phyloP scores from a whole-genome alignment of 2,113 vertebrate species.

The Phylloscopus whistleri region DNA sequence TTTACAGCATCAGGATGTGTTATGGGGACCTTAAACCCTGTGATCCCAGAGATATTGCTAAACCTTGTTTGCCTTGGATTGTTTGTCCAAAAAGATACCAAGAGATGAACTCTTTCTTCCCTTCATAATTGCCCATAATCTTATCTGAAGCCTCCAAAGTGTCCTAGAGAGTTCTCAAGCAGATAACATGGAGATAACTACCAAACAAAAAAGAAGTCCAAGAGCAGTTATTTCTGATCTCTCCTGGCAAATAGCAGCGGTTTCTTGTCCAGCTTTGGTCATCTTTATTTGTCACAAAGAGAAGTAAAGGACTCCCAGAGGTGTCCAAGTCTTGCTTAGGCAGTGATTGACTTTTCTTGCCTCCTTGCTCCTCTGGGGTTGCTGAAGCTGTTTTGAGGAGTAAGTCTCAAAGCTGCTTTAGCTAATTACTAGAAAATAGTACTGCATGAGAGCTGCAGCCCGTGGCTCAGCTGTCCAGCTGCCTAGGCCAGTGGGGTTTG shows the following conservation, averaged over 20 bases:
- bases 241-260: not conserved
- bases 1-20: not conserved
- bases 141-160: not conserved
- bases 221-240: not conserved
- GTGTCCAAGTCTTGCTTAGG: not conserved
- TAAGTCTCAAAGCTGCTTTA: not conserved
- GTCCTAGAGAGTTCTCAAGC: not conserved
- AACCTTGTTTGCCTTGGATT: constrained; percentile 4
- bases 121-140: not conserved
- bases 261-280: not conserved
- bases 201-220: not conserved
- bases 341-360: not conserved
- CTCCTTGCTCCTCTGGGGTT: not conserved
- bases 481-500: not conserved
- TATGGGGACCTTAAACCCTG: not conserved
- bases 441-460: not conserved
- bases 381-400: not conserved
- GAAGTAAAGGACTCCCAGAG: not conserved
- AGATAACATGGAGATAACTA: not conserved
- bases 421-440: not conserved
- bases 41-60: not conserved
- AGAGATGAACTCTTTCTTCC: constrained; percentile 1
- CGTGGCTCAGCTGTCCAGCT: not conserved
- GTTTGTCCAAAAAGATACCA: not conserved
- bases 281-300: not conserved